These are phyloP conservation scores for Cyclophora albipunctata DNA, from an alignment of 2,888 invertebrate species.

Conservation along the genomic window DNA sequence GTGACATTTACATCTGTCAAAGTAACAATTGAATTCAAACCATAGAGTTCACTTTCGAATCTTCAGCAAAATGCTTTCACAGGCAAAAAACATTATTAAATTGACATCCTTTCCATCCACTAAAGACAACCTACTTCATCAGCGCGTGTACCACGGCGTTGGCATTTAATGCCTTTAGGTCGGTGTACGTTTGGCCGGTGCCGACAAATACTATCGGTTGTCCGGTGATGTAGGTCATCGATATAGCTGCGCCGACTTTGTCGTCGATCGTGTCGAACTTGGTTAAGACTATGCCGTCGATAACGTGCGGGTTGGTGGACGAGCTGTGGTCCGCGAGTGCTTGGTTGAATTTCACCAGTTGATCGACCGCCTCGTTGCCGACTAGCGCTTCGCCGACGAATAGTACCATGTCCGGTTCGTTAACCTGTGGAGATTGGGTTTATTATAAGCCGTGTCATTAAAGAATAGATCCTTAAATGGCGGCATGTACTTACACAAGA, in stretches of 20 bases:
- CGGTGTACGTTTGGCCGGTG: constrained; percentile 99
- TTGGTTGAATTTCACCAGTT: constrained; percentile 98
- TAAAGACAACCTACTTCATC: constrained; percentile 82
- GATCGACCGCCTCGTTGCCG: constrained; percentile 99
- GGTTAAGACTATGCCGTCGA: constrained; percentile 99
- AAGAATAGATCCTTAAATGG: too few relatives aligned
- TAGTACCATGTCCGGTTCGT: constrained; percentile 97
- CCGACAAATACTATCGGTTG: constrained; percentile 99
- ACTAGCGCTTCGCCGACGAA: constrained; percentile 99
- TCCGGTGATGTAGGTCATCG: constrained; percentile 99
- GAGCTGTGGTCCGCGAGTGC: constrained; percentile 94
- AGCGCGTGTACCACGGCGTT: constrained; percentile 96
- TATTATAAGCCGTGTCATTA: too few relatives aligned
- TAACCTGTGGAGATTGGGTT: constrained; percentile 44
- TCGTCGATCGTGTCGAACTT: constrained; percentile 99
- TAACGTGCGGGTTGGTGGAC: constrained; percentile 87
- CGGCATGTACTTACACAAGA: too few relatives aligned
- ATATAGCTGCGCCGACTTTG: constrained; percentile 99
- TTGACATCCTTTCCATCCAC: background rate
- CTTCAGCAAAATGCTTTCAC: too few relatives aligned
- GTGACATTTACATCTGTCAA: too few relatives aligned
- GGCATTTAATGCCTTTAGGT: constrained; percentile 96
- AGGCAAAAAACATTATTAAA: too few relatives aligned
- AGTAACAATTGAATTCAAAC: too few relatives aligned
- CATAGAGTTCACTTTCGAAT: too few relatives aligned